These are phyloP conservation scores for Tetranychus truncatus DNA, from an alignment of 2,888 invertebrate species.

Conservation along the genomic window DNA sequence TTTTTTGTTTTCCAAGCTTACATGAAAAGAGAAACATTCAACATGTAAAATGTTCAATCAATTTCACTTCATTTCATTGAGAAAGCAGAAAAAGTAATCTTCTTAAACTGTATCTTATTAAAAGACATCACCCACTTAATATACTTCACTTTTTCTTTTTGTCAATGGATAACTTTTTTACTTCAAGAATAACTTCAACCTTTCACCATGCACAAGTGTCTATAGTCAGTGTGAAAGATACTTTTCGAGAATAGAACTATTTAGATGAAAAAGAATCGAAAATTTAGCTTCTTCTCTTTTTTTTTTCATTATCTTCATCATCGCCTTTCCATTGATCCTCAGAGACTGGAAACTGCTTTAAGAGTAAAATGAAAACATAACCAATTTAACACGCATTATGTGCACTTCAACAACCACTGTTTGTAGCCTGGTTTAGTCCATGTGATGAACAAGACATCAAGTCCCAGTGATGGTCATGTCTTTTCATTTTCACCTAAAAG, in stretches of 20 bases:
- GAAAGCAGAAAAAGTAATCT: background rate
- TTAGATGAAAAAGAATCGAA: too few species aligned
- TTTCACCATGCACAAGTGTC: background rate
- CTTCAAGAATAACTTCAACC: background rate
- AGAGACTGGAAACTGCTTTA: background rate
- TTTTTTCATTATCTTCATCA: too few species aligned
- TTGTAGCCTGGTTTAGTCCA: background rate
- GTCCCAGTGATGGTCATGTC: background rate
- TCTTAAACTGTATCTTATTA: background rate
- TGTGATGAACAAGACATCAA: background rate
- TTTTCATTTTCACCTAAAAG: background rate
- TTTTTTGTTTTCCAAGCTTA: background rate
- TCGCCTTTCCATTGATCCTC: background rate
- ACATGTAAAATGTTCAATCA: background rate
- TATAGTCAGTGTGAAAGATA: background rate
- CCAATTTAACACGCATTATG: background rate
- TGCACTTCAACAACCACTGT: background rate
- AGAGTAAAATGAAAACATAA: background rate
- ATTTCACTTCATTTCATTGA: background rate
- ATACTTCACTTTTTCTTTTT: background rate
- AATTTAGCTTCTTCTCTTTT: too few species aligned
- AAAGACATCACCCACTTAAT: background rate
- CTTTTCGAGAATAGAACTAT: too few species aligned
- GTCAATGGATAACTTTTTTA: background rate
- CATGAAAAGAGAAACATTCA: too few species aligned